Percentiles rank a stretch among this genome's conserved stretches.
These are phyloP conservation scores for Sycophila sp. DNA, from an alignment of 1,140 invertebrate genomes.

Conservation along the genomic window DNA sequence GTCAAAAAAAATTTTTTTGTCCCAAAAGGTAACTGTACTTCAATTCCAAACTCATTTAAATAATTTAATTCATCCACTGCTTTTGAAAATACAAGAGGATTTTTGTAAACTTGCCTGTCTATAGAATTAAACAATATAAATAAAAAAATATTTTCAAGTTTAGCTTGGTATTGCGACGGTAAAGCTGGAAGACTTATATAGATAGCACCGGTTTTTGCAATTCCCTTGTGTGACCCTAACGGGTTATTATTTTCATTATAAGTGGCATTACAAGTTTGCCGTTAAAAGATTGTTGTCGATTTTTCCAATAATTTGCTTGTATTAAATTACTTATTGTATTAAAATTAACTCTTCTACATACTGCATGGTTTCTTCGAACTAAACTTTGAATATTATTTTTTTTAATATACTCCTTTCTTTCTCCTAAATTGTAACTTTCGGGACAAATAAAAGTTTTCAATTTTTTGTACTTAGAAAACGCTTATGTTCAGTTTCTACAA, in stretches of 20 bases:
- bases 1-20: constrained; percentile 29
- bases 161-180: constrained; percentile 35
- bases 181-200: constrained; percentile 35
- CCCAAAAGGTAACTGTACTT: neutral
- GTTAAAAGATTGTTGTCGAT: neutral
- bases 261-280: constrained; percentile 11
- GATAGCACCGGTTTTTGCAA: constrained; percentile 41
- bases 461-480: neutral
- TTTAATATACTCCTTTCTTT: neutral
- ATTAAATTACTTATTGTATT: neutral
- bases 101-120: constrained; percentile 26
- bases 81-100: constrained; percentile 34
- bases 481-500: neutral
- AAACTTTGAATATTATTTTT: neutral
- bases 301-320: neutral
- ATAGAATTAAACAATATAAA: constrained; percentile 37
- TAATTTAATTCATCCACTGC: constrained; percentile 36
- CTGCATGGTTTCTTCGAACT: neutral
- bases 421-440: neutral
- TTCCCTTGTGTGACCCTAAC: constrained; percentile 35
- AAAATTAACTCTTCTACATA: neutral
- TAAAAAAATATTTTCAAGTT: constrained; percentile 41
- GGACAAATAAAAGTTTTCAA: neutral
- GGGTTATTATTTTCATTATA: constrained; percentile 35
- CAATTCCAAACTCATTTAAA: constrained; percentile 27